Percentiles rank a stretch among this genome's conserved stretches.
Evolutionary conservation across 2,113 vertebrate genomes (phyloP).

Genomic region (Lethenteron reissneri): DNA sequence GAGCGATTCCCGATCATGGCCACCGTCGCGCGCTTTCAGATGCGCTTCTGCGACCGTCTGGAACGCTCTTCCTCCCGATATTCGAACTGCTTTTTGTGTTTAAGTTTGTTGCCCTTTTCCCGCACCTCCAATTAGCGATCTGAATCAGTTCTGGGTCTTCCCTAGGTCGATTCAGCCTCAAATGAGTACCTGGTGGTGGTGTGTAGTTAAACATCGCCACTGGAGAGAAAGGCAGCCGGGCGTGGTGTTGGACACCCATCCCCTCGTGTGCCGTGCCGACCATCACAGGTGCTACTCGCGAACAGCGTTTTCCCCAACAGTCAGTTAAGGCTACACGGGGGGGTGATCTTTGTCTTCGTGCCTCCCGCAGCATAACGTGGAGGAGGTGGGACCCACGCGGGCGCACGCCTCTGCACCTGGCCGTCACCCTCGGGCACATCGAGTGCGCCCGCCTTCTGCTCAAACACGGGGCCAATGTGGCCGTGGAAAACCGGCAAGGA

Average conservation of each 20-base stretch:
- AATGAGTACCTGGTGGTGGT: not conserved
- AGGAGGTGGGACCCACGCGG: conserved; percentile 50
- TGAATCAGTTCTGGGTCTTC: too few relatives aligned
- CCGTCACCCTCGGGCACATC: conserved; percentile 62
- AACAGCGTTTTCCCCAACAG: not conserved
- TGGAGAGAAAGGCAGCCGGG: not conserved
- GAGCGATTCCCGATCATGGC: too few relatives aligned
- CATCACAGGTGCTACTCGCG: not conserved
- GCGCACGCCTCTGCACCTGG: conserved; percentile 60
- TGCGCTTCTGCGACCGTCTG: too few relatives aligned
- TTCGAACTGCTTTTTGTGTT: too few relatives aligned
- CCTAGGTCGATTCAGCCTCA: not conserved
- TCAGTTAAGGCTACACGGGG: not conserved
- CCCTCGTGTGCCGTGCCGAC: not conserved
- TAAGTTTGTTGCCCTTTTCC: too few relatives aligned
- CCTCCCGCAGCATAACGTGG: conserved; percentile 39
- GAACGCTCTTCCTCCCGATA: too few relatives aligned
- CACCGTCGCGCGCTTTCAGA: too few relatives aligned
- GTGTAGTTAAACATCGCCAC: not conserved
- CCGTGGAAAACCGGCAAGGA: conserved; percentile 41
- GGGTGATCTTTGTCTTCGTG: not conserved
- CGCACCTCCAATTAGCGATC: too few relatives aligned
- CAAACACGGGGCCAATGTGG: conserved; percentile 48
- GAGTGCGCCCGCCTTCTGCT: conserved; percentile 63
- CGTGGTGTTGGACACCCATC: not conserved